A percentile compares a stretch with the other conserved stretches of the same genome.
These are phyloP conservation scores for Campylomormyrus tamandua DNA, from an alignment of 2,113 vertebrate species.

Conservation along the genomic window DNA sequence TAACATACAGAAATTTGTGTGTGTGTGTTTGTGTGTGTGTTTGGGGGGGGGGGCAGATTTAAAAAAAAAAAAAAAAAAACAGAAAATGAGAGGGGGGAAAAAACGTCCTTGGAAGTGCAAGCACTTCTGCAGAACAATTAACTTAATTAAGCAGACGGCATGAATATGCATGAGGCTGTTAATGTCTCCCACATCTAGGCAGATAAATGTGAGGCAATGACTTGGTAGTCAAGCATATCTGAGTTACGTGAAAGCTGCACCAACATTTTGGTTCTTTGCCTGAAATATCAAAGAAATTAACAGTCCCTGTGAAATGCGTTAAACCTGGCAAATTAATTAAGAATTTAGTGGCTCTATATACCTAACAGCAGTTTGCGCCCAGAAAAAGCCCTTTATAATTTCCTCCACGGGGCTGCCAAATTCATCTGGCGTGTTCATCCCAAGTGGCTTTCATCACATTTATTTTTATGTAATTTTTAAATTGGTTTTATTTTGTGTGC, in stretches of 20 bases:
- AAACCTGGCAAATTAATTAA: conserved; percentile 64
- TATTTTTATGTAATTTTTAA: neutral
- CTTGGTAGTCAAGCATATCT: conserved; percentile 83
- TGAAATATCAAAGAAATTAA: conserved; percentile 72
- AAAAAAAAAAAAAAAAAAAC: neutral
- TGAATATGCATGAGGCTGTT: conserved; percentile 90
- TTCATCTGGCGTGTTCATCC: conserved; percentile 21
- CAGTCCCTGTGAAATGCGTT: conserved; percentile 63
- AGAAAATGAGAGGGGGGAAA: conserved; percentile 30
- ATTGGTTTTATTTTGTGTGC: neutral
- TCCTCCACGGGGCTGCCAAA: conserved; percentile 1
- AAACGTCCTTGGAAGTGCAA: conserved; percentile 76
- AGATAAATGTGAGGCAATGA: conserved; percentile 87
- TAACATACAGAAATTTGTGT: conserved; percentile 44
- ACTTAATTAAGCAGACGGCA: conserved; percentile 86
- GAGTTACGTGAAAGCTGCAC: conserved; percentile 70
- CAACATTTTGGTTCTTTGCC: conserved; percentile 70
- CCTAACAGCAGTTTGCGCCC: conserved; percentile 18
- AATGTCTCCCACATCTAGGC: conserved; percentile 81
- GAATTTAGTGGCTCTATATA: conserved; percentile 52
- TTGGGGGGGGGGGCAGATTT: neutral
- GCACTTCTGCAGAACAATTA: conserved; percentile 87
- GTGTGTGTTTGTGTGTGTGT: conserved; percentile 7
- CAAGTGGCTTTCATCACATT: neutral
- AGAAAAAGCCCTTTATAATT: conserved; percentile 31